Conservation (phyloP, 1,140 invertebrate species). For the Pogonognathellus flavescens region DNA sequence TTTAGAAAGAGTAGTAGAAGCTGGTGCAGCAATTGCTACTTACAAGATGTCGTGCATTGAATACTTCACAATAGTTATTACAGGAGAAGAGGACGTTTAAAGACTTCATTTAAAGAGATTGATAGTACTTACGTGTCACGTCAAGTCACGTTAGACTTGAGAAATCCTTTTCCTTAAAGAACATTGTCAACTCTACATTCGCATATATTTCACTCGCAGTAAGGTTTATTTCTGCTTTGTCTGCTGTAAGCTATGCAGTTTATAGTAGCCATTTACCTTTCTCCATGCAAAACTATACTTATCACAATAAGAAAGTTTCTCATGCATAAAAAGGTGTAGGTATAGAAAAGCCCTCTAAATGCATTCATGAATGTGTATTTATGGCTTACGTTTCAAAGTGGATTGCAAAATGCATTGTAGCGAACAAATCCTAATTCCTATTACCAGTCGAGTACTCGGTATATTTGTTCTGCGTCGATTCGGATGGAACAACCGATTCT, state of each 20-base stretch:
- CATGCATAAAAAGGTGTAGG: constrained; percentile 1
- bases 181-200: neutral
- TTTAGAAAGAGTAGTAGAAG: too few relatives aligned
- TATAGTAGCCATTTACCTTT: too few relatives aligned
- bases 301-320: constrained; percentile 24
- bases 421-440: constrained; percentile 18
- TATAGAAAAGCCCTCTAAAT: constrained; percentile 33
- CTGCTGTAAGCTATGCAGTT: too few relatives aligned
- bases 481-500: neutral
- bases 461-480: neutral
- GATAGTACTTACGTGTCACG: constrained; percentile 26
- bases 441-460: neutral
- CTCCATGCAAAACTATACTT: too few relatives aligned
- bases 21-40: too few relatives aligned
- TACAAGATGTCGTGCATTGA: neutral
- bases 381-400: constrained; percentile 18
- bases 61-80: neutral
- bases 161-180: neutral
- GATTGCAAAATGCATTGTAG: constrained; percentile 30
- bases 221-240: too few relatives aligned
- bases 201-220: too few relatives aligned
- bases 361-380: constrained; percentile 39
- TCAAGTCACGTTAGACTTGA: constrained; percentile 23
- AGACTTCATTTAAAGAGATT: constrained; percentile 39
- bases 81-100: neutral